These are phyloP conservation scores for Cairina moschata DNA, from an alignment of 2,113 vertebrate genomes.

Conservation along the genomic window DNA sequence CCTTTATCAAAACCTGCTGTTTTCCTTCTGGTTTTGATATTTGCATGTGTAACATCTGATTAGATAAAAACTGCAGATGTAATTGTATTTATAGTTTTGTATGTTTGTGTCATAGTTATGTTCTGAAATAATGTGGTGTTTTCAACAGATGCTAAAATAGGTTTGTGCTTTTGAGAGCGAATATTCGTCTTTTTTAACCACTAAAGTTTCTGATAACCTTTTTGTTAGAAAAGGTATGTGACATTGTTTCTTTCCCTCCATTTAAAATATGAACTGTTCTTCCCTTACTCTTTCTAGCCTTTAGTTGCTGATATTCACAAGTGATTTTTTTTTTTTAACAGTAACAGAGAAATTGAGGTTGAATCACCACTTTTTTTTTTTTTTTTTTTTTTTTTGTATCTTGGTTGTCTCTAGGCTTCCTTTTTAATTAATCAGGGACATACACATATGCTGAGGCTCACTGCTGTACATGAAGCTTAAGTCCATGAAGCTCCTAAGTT, in stretches of 20 bases:
- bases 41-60: neutral
- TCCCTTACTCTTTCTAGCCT: neutral
- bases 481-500: neutral
- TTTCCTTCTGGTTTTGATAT: conserved; percentile 31
- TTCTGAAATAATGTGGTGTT: conserved; percentile 18
- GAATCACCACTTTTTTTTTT: neutral
- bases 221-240: neutral
- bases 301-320: neutral
- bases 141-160: neutral
- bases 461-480: neutral
- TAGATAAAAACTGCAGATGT: conserved; percentile 36
- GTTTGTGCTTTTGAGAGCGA: neutral
- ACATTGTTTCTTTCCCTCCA: neutral
- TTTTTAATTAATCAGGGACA: neutral
- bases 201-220: neutral
- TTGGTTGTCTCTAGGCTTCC: neutral
- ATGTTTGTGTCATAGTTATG: neutral
- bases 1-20: conserved; percentile 42
- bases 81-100: conserved; percentile 36
- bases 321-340: neutral
- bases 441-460: neutral
- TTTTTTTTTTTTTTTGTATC: neutral
- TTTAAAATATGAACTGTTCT: neutral
- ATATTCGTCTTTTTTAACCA: neutral
- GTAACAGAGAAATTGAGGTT: neutral